Evolutionary conservation across 2,113 vertebrate species (phyloP), one percentile per base, ranked within the genome.

Genomic region (Nycticorax nycticorax): DNA sequence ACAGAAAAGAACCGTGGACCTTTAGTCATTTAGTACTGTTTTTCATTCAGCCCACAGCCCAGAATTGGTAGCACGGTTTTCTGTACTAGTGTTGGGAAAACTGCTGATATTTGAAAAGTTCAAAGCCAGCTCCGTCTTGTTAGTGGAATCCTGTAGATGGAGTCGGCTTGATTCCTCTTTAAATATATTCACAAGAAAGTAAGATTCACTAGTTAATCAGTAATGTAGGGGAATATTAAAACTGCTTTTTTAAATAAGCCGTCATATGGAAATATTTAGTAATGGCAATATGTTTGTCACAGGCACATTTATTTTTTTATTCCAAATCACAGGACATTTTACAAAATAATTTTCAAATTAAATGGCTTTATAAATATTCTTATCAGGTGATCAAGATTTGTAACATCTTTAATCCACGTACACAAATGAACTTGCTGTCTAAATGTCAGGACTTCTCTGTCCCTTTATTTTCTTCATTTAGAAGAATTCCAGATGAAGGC

Each of bases 11-110:
- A 66, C 62, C 66, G 81, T 53, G 88, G 41, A 93, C 90, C 88
- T 97, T 95, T 93, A 93, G 66, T 94, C 85, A 64, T 89, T 94
- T 90, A 92, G 78, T 89, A 83, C 55, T 95, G 47, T 63, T 97
- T 97, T 96, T 96, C 93, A 92, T 95, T 95, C 93, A 89, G n/a
- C 72, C 94, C 92, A 72, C 80, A 96, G 77, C 56, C 52, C 80
- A 89, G 90, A 95, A 68, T 4, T 62, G 45, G 75, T 88, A 52
- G 24, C 50, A 3, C 41, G 22, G 39, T 83, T 94, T 97, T 96
- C 89, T 84, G 66, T 72, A 82, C 63, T 67, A 48, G 48, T 79
- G 56, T 57, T 66, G 73, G 47, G 56, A 81, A 95, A 96, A 95
- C 78, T 92, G 67, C 71, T 80, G 86, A 68, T 96, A 83, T 41